Base-by-base conservation (phyloP, 2,888 invertebrate genomes). In the Perizoma flavofasciatum region DNA sequence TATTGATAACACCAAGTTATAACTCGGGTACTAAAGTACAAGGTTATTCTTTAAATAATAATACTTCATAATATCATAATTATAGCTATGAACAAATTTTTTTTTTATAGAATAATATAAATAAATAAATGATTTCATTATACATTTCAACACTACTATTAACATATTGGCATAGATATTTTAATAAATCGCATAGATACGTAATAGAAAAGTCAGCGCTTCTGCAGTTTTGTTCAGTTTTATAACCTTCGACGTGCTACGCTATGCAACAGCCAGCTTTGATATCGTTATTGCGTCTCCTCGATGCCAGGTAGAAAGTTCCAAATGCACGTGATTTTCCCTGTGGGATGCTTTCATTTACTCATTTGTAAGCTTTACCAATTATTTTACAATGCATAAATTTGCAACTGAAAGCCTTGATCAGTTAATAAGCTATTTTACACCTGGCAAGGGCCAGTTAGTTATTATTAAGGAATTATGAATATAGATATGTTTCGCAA, bases 261-360 rank as follows among this genome's bases (percentile, higher is more conserved):
- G 54, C 54, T 41, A 61, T 61, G 56, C 56, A 61, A 49, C 40
- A 52, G 52, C 56, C 40, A 52, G 52, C 56, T 9, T 53, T 50
- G 51, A 51, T 62, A 62, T 62, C 52, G 45, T 48, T 39, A 55
- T 62, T 55, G 58, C 58, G 58, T 62, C 62, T 55, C 48, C 43
- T 56, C 58, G 54, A 54, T 59, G 49, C 55, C 41, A 55, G 58
- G 44, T 55, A 32, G 55, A 58, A 55, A n/a, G 47, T 58, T 58
- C 52, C 58, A 58, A 47, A 54, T 62, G 58, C 58, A 58, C 49
- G 37, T 58, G 62, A 62, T 62, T 62, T n/a, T 62, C 62, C 58
- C 62, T 49, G 32, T 37, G 45, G 62, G 33, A 49, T 48, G 50
- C 54, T 58, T 57, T 34, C 54, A 55, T 62, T 58, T 55, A 62